Conservation (phyloP, 2,888 invertebrate species). For the Philopedon plagiatum region DNA sequence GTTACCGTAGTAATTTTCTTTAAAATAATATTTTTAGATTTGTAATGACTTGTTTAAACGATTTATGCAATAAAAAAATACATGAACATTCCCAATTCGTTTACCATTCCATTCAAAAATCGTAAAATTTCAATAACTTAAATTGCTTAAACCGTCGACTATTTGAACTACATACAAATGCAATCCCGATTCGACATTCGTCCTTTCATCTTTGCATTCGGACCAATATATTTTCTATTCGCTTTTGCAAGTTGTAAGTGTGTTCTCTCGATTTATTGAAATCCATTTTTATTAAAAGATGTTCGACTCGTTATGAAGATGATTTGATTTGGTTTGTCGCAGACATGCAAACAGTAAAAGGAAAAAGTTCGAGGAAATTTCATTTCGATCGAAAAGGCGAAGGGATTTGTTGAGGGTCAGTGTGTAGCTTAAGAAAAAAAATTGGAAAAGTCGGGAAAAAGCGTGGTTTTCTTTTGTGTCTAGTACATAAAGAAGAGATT, state of each 20-base stretch:
- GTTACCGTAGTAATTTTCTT: too few relatives aligned
- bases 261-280: neutral
- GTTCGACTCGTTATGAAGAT: neutral
- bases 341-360: neutral
- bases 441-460: too few relatives aligned
- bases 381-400: neutral
- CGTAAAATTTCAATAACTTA: neutral
- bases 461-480: too few relatives aligned
- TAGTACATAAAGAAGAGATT: too few relatives aligned
- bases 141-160: neutral
- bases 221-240: slow-evolving; percentile 3
- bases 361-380: neutral
- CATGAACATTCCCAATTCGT: neutral
- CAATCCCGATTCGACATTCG: neutral
- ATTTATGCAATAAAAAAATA: too few relatives aligned
- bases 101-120: neutral
- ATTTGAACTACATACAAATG: neutral
- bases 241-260: neutral
- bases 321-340: neutral
- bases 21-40: too few relatives aligned
- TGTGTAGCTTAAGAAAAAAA: too few relatives aligned
- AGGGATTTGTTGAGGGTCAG: too few relatives aligned
- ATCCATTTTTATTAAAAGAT: slow-evolving; percentile 6
- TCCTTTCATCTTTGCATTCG: neutral
- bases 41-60: too few relatives aligned